phyloP scores from a whole-genome alignment of 2,888 invertebrate species.

The Syrphus vitripennis region DNA sequence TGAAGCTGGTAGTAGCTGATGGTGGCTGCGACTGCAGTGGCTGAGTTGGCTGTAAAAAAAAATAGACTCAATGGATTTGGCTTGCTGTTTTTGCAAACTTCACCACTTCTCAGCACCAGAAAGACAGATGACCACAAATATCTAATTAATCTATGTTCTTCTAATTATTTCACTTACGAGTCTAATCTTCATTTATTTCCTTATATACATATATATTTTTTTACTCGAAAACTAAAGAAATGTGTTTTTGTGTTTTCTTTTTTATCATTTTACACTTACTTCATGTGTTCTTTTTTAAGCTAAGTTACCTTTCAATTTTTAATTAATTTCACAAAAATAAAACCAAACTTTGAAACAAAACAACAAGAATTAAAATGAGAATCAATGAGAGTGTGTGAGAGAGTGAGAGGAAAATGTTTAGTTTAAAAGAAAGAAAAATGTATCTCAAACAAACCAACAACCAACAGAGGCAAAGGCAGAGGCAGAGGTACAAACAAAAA shows the following conservation, averaged over 20 bases:
- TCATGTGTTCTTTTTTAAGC: not conserved
- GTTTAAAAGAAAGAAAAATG: not conserved
- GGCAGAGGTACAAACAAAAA: conserved; percentile 51
- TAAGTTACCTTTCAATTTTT: conserved; percentile 59
- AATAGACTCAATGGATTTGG: not conserved
- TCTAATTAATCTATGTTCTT: conserved; percentile 71
- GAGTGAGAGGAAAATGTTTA: not conserved
- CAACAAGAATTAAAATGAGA: not conserved
- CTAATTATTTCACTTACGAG: conserved; percentile 71
- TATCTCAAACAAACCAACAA: conserved; percentile 45
- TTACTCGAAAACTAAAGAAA: not conserved
- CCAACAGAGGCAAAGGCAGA: not conserved
- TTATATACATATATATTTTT: conserved; percentile 13
- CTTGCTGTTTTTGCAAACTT: conserved; percentile 9
- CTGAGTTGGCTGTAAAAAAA: not conserved
- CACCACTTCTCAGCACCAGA: not conserved
- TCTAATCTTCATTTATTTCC: conserved; percentile 65
- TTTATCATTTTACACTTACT: not conserved
- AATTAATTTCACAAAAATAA: conserved; percentile 59
- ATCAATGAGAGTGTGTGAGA: not conserved
- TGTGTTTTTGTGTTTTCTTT: not conserved
- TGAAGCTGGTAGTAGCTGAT: no score
- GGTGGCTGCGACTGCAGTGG: not conserved
- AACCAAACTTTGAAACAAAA: conserved; percentile 47
- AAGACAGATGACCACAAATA: conserved; percentile 69